A percentile compares a stretch with the other conserved stretches of the same genome.
Conservation (phyloP, 1,140 invertebrate genomes). For the Platorchestia sp. region DNA sequence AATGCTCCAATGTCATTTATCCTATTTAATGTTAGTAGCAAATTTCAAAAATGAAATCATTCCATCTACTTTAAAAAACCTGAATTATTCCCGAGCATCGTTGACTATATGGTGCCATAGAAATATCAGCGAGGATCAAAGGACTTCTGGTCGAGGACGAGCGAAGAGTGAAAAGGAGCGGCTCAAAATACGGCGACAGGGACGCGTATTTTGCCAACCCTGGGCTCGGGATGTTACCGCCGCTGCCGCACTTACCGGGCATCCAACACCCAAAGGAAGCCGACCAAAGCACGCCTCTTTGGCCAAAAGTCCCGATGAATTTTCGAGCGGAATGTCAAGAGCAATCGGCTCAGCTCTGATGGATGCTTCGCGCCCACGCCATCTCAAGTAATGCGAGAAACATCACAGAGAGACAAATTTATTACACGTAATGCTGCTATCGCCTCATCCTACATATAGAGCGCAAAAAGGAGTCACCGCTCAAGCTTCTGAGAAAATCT, state of each 20-base stretch:
- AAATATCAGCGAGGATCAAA: not conserved
- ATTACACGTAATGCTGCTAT: not conserved
- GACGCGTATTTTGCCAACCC: not conserved
- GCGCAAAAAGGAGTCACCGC: no score
- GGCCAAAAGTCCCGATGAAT: constrained; percentile 9
- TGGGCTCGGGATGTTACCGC: not conserved
- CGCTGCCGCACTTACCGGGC: constrained; percentile 11
- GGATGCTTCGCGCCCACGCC: not conserved
- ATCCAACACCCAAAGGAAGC: constrained; percentile 1
- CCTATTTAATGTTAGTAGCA: not conserved
- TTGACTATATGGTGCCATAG: not conserved
- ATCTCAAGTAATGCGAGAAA: not conserved
- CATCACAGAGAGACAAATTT: not conserved
- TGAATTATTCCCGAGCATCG: not conserved
- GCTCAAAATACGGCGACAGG: not conserved
- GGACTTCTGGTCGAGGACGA: not conserved
- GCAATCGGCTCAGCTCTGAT: constrained; percentile 30
- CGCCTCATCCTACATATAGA: no score
- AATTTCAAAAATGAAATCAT: not conserved
- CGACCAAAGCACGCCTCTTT: not conserved
- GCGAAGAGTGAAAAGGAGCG: not conserved
- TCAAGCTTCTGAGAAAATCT: no score
- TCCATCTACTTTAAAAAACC: not conserved
- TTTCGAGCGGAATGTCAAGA: not conserved
- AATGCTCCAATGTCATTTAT: not conserved